These are phyloP conservation scores for Agapornis roseicollis DNA, from an alignment of 2,113 vertebrate species.

Conservation along the genomic window DNA sequence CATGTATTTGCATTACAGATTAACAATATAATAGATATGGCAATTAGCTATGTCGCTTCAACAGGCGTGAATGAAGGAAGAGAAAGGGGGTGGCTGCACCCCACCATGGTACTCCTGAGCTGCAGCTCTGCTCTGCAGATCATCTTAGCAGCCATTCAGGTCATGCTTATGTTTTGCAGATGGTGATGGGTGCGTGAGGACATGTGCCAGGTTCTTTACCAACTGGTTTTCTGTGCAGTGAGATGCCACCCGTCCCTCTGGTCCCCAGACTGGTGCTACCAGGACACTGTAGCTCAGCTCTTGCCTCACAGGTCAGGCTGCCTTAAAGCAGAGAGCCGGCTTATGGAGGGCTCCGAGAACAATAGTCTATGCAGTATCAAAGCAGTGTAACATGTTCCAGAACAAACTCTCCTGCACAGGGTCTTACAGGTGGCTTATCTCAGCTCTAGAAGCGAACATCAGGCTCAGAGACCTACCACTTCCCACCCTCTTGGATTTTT, in stretches of 20 bases:
- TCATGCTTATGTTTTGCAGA: background rate
- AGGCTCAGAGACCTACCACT: background rate
- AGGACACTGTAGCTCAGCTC: background rate
- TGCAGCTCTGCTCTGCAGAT: background rate
- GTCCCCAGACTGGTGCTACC: background rate
- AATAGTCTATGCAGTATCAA: background rate
- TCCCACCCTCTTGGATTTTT: background rate
- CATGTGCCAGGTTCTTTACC: background rate
- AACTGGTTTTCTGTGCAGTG: background rate
- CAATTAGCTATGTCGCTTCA: background rate
- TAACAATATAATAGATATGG: background rate
- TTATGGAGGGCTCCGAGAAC: background rate
- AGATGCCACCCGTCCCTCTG: background rate
- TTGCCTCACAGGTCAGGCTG: background rate
- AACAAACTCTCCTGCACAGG: background rate
- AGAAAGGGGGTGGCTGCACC: background rate
- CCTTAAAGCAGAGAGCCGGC: rapidly evolving
- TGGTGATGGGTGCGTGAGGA: background rate
- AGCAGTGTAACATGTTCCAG: background rate
- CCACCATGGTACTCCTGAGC: background rate
- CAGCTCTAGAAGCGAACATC: background rate
- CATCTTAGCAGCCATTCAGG: background rate
- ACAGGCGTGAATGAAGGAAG: background rate
- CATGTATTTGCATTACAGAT: background rate
- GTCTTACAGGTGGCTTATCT: background rate